Base-by-base conservation (phyloP, 2,888 invertebrate genomes). In the Torymus tubicola region DNA sequence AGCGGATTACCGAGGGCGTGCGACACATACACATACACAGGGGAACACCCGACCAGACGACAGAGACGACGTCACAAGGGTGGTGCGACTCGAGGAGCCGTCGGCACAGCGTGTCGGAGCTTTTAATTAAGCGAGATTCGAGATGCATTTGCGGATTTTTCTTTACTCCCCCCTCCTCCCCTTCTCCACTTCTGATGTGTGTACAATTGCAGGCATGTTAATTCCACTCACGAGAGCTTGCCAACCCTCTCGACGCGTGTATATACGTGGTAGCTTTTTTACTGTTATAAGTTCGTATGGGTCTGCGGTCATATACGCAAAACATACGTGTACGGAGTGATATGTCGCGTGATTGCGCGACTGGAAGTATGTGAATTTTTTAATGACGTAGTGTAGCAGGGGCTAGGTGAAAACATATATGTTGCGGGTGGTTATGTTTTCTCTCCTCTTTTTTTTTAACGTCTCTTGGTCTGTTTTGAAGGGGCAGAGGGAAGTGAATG, bases 61-160 rank as follows among this genome's bases (percentile, higher is more conserved):
- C 42, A 42, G 42, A 42, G 42, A 42, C 42, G 42, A 42, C 42
- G 42, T 42, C 42, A 42, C 50, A 53, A 63, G 72, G 55, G 63
- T n/a, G 55, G 63, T n/a, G 81, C 81, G 82, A 77, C 69, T 73
- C 81, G 85, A 85, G 83, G 82, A 64, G 58, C 67, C 55, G 5
- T 83, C 42, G 42, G 42, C 42, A 8, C 42, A 8, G 42, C 8
- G 42, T 8, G 42, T 42, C 84, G 85, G 87, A 87, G 87, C 88
- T 88, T 88, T 89, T 88, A 90, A 90, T 90, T 90, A 89, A 87
- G 86, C 87, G 86, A 87, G 87, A 89, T 88, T 88, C 86, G 86
- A 87, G 86, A 87, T 87, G 87, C 87, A 85, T 87, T 67, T 12
- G 74, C 84, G 85, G 87, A 88, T 87, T 88, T 88, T 86, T 21